Evolutionary conservation across 2,888 invertebrate genomes (phyloP).

Genomic region (Beris morrisii): DNA sequence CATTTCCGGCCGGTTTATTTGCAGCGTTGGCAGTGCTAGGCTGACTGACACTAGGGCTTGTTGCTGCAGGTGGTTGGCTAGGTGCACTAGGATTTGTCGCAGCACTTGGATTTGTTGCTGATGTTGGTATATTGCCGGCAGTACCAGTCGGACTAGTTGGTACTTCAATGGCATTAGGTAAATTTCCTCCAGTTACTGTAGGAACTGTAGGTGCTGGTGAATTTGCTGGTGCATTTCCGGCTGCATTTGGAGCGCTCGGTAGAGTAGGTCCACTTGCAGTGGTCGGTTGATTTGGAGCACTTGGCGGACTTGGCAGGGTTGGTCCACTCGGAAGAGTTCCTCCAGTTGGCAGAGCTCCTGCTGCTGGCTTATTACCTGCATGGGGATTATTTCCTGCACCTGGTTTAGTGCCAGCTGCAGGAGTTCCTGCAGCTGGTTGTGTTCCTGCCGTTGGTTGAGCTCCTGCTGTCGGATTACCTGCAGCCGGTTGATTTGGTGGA

Average conservation of each 20-base stretch:
- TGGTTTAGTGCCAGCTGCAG: neutral
- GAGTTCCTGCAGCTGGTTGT: neutral
- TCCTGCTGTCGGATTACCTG: neutral
- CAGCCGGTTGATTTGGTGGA: neutral
- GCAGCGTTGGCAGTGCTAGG: neutral
- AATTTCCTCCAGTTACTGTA: slow-evolving; percentile 12
- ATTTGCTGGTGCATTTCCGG: too few species aligned
- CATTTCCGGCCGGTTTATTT: neutral
- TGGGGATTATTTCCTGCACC: too few species aligned
- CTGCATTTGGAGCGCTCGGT: too few species aligned
- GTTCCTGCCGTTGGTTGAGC: neutral
- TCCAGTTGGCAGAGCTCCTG: neutral
- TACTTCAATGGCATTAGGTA: slow-evolving; percentile 18
- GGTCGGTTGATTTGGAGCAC: too few species aligned
- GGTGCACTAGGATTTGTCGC: too few species aligned
- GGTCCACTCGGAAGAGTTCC: neutral
- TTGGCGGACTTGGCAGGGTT: neutral
- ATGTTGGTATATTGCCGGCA: too few species aligned
- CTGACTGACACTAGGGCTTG: neutral
- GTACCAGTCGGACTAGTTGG: neutral
- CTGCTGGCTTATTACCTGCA: neutral
- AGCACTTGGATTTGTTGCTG: too few species aligned
- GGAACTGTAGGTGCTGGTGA: neutral
- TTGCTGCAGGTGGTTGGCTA: too few species aligned
- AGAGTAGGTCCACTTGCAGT: too few species aligned